phyloP scores from a whole-genome alignment of 2,797 vertebrate species.

The Euphonia xanthogaster region DNA sequence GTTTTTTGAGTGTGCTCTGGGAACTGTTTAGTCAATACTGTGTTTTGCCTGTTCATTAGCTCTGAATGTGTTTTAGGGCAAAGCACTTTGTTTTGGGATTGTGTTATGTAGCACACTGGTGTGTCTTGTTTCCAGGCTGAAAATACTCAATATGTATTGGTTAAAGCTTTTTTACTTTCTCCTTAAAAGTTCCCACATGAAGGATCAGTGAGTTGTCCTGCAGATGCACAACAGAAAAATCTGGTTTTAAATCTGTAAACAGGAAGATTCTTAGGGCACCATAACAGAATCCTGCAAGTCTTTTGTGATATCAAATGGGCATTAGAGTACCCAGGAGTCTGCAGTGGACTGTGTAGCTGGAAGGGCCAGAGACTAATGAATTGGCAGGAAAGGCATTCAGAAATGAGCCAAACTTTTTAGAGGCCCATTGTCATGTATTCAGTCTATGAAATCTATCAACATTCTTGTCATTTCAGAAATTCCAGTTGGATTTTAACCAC shows the following conservation, averaged over 20 bases:
- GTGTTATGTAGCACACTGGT: not conserved
- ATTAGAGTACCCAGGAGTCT: not conserved
- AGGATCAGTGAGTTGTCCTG: not conserved
- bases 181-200: not conserved
- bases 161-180: not conserved
- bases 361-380: not conserved
- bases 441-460: not conserved
- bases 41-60: not conserved
- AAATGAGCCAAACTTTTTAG: not conserved
- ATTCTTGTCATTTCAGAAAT: constrained; percentile 79
- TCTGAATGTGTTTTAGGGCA: not conserved
- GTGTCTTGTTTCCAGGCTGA: not conserved
- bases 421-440: not conserved
- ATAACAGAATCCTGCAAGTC: not conserved
- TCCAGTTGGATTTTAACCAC: constrained; percentile 95
- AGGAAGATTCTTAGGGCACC: not conserved
- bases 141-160: not conserved
- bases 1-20: not conserved
- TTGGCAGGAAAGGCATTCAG: not conserved
- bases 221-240: not conserved
- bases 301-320: not conserved
- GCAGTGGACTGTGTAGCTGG: not conserved
- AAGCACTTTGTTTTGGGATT: not conserved
- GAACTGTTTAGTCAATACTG: not conserved
- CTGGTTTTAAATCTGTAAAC: not conserved